phyloP scores from a whole-genome alignment of 2,797 vertebrate genomes.

The Neoniphon sammara region DNA sequence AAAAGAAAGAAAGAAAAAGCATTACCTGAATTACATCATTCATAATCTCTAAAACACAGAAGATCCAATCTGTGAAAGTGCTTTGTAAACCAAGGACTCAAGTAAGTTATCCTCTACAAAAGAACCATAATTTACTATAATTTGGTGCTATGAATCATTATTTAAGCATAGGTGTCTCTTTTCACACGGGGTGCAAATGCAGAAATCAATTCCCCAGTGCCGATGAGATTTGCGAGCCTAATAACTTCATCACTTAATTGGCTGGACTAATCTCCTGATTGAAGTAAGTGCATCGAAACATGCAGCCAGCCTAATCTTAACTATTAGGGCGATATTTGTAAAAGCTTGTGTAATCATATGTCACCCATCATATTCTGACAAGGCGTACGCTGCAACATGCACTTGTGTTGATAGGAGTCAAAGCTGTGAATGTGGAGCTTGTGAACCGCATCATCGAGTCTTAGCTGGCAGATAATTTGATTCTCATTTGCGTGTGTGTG shows the following conservation, averaged over 20 bases:
- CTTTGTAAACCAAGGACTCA: not conserved
- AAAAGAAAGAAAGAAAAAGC: constrained; percentile 7
- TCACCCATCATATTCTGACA: constrained; percentile 26
- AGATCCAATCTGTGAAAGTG: not conserved
- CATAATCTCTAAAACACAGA: constrained; percentile 4
- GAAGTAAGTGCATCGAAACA: constrained; percentile 17
- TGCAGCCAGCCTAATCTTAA: not conserved
- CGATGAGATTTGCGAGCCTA: not conserved
- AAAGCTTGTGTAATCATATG: too few relatives aligned
- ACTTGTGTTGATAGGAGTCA: constrained; percentile 31
- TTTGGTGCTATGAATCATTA: not conserved
- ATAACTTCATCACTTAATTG: constrained; percentile 3
- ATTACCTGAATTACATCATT: not conserved
- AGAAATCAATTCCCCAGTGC: not conserved
- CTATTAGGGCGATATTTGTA: too few relatives aligned
- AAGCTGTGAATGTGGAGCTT: not conserved
- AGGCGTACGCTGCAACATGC: constrained; percentile 9
- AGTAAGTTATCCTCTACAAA: not conserved
- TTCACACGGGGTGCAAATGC: not conserved
- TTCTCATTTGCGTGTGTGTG: constrained; percentile 10
- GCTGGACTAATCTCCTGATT: not conserved
- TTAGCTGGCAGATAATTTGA: constrained; percentile 26
- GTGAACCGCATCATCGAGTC: constrained; percentile 19
- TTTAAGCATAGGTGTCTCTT: not conserved
- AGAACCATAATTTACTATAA: not conserved